Base-by-base conservation (phyloP, 1,140 invertebrate genomes). In the Drosophila simulans region DNA sequence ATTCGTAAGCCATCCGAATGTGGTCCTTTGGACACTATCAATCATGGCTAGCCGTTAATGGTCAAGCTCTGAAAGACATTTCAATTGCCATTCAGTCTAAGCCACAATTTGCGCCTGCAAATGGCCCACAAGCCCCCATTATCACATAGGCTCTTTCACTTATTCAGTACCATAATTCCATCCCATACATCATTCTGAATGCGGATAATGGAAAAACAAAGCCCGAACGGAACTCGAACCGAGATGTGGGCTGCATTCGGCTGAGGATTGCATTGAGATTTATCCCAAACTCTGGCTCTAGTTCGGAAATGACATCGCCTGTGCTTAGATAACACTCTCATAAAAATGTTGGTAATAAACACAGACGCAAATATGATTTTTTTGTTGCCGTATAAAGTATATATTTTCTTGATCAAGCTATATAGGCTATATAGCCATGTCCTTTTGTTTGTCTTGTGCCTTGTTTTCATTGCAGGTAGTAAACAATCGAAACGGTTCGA, bases 41-140 rank as follows among this genome's bases (percentile, higher is more conserved):
- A 72, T 72, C 69, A 72, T 72, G n/a, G 66, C 54, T 13, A 60
- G 25, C 69, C 40, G 46, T 71, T 72, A 72, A 72, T 70, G 54
- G 39, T 17, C 46, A 34, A 12, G 46, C 31, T 39, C 22, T 35
- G 54, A 12, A 59, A 46, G 46, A 22, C 22, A 71, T 71, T 71
- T 52, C 66, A 72, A 75, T 75, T 75, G 40, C 64, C 17, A 64
- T 43, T 42, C 63, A 34, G 43, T 20, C 25, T 34, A 40, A 64
- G 52, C 52, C 59, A 49, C 58, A 54, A 52, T 64, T 56, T 51
- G 4, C 34, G 49, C 25, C 49, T 34, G 34, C 25, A 35, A 49
- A 27, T 15, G 25, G 15, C 39, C 45, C n/a, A 39, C n/a, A 46
- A 46, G 45, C 37, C 12, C 34, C 22, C 31, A 62, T 73, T 51